These are phyloP conservation scores for Philereme transversata DNA, from an alignment of 2,888 invertebrate species.

Conservation along the genomic window DNA sequence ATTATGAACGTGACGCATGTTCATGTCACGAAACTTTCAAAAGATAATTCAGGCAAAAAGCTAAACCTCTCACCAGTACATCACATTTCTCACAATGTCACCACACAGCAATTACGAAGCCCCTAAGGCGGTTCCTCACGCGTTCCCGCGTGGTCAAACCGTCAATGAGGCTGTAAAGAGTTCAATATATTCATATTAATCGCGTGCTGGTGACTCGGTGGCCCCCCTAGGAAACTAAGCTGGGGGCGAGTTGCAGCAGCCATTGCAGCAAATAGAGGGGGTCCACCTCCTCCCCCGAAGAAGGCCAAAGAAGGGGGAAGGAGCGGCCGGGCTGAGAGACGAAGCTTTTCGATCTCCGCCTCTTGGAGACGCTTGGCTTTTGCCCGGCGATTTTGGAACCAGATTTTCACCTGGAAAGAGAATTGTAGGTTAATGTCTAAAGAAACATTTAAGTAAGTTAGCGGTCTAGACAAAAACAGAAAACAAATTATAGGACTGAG, in stretches of 20 bases:
- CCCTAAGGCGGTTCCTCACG: constrained; percentile 66
- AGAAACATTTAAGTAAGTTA: too few relatives aligned
- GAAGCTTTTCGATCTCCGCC: constrained; percentile 95
- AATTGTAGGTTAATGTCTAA: neutral
- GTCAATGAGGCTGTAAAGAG: constrained; percentile 84
- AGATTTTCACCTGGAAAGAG: constrained; percentile 91
- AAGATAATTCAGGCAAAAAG: too few relatives aligned
- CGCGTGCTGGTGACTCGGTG: constrained; percentile 82
- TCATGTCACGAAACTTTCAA: too few relatives aligned
- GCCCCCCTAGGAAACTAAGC: constrained; percentile 83
- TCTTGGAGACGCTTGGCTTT: constrained; percentile 98
- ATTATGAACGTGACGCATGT: too few relatives aligned
- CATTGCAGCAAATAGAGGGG: constrained; percentile 87
- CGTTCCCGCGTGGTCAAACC: constrained; percentile 65
- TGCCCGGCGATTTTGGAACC: constrained; percentile 96
- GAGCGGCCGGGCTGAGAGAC: constrained; percentile 92
- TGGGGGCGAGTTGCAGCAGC: constrained; percentile 86
- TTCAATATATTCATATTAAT: constrained; percentile 83
- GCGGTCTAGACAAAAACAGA: too few relatives aligned
- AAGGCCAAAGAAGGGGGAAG: constrained; percentile 89
- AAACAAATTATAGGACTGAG: too few relatives aligned
- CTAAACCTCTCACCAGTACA: too few relatives aligned
- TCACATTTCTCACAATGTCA: too few relatives aligned
- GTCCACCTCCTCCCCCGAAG: constrained; percentile 86
- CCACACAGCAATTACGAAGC: constrained; percentile 5